These are phyloP conservation scores for Pammene fasciana DNA, from an alignment of 2,888 invertebrate species.

Conservation along the genomic window DNA sequence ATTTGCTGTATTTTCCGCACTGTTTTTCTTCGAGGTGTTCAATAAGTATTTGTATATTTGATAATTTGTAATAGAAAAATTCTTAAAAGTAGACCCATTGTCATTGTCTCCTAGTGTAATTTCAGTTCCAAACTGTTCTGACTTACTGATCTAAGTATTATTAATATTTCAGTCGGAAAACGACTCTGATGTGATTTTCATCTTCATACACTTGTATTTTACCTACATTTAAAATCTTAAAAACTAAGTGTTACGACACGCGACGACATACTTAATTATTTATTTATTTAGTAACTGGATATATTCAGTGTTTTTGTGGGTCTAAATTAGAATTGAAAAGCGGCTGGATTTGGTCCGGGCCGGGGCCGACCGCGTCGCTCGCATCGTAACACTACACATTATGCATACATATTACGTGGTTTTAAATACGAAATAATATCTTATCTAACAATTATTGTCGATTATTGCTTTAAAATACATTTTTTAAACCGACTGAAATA, in stretches of 20 bases:
- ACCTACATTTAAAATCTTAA: conserved; percentile 6
- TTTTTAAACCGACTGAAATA: conserved; percentile 8
- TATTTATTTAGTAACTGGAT: too few species aligned
- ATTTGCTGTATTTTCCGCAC: too few species aligned
- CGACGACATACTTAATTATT: neutral
- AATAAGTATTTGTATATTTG: too few species aligned
- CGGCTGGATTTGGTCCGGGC: too few species aligned
- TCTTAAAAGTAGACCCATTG: too few species aligned
- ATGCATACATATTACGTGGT: conserved; percentile 36
- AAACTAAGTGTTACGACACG: conserved; percentile 10
- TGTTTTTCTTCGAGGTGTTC: too few species aligned
- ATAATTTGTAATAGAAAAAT: too few species aligned
- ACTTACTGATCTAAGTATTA: too few species aligned
- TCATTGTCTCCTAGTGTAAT: too few species aligned
- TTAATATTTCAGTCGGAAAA: too few species aligned
- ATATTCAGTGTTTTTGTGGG: neutral
- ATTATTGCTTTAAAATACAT: conserved; percentile 43
- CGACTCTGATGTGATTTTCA: neutral
- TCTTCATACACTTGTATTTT: neutral
- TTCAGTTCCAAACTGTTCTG: too few species aligned
- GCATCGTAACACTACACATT: conserved; percentile 11
- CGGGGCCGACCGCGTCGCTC: neutral
- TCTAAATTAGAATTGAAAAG: too few species aligned
- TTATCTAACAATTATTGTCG: conserved; percentile 44
- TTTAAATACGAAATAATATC: conserved; percentile 45